Base-by-base conservation (phyloP, 2,797 vertebrate species). In the Oryzias dopingdopingensis region DNA sequence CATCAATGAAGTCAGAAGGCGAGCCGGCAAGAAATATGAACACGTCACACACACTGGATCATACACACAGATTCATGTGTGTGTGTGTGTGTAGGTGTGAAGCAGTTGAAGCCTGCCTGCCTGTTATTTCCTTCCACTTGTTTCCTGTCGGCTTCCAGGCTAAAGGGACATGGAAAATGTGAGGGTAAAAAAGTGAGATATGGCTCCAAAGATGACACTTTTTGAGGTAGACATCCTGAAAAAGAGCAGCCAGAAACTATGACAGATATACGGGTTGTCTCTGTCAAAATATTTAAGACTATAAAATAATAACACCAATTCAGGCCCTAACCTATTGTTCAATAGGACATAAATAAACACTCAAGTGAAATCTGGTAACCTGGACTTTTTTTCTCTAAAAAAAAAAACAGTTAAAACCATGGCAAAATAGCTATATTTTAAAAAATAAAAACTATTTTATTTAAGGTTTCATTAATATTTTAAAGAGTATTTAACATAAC, bases 61-160 rank as follows among this genome's bases (percentile, higher is more conserved):
- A 62, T n/a, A 57, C 14, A 67, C 37, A 76, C 15, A 65, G 23
- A 62, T 59, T 67, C 43, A 65, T 57, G 44, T 32, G 66, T 18
- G 18, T 72, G 54, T 74, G 56, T 18, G 18, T 72, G 54, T 74
- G 56, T 55, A 63, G 81, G 79, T 62, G 29, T 53, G 62, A 74
- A 72, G 70, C 67, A 74, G 77, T 80, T 74, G 64, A 63, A 22
- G 20, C 3, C 20, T 22, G 54, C 65, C 50, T 66, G 53, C 74
- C 77, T 82, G 68, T 44, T 48, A 54, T 75, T 87, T 89, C 87
- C 83, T 85, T 72, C 74, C 73, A 75, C 72, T 83, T 67, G 70
- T 82, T 89, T 92, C 89, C 89, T 90, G 87, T 82, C 85, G 76
- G 20, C 57, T 65, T 44, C 47, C 66, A 73, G 76, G 77, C 55